Base-by-base conservation (phyloP, 2,113 vertebrate genomes). In the Pluvialis apricaria region DNA sequence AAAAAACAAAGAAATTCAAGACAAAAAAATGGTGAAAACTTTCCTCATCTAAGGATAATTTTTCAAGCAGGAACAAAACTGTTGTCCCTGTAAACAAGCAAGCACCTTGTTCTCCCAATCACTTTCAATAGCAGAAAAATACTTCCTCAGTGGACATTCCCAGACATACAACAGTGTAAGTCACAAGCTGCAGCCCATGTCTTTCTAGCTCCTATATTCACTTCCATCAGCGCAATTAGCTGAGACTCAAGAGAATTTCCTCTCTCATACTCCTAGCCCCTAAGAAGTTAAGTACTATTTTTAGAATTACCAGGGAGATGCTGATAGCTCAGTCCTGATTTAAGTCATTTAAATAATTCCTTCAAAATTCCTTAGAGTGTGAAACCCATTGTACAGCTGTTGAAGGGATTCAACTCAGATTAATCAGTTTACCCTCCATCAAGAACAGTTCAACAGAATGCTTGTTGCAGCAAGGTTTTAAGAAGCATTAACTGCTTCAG, bases 1-100 rank as follows among this genome's bases (percentile, higher is more conserved):
- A 95, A 95, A 97, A 97, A 94, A 96, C 88, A 95, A 92, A 97
- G 92, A 97, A 97, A 97, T 96, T 96, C 89, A 94, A 97, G 96
- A 96, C 88, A 97, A 94, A 91, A 94, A 94, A 92, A 91, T 64
- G 42, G 96, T 97, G 96, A 96, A 96, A 94, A 94, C 29, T 93
- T 81, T 96, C 92, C 95, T 92, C 69, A 76, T 85, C 96, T 94
- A 85, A 84, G 54, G 58, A 89, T 45, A 79, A 61, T 54, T 89
- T 94, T 92, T 94, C 70, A 94, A 96, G 58, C 86, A 96, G 94
- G 95, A 96, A 87, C 22, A 96, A 92, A 97, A 94, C 49, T 95
- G 70, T 85, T 94, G 95, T 88, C 58, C 54, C 70, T 87, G 54
- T 79, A 97, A 94, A 66, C 81, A 96, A 95, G 83, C 44, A 95